Conservation (phyloP, 1,140 invertebrate genomes). For the Chironomus striatipennis region DNA sequence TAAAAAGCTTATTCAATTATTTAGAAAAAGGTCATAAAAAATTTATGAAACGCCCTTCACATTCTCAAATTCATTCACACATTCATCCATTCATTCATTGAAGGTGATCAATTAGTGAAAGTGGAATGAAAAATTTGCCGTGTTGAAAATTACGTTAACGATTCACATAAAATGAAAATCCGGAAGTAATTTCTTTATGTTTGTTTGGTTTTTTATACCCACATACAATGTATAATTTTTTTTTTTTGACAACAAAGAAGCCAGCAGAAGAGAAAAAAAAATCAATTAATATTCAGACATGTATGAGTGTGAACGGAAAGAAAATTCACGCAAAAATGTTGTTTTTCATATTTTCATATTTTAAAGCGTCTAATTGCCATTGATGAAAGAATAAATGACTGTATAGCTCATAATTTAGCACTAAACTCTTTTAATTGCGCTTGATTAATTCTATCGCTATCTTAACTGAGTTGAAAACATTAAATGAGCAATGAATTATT, state of each 20-base stretch:
- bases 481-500: too few species aligned
- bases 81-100: not conserved
- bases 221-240: not conserved
- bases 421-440: too few species aligned
- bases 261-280: not conserved
- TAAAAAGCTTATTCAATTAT: too few species aligned
- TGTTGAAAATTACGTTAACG: not conserved
- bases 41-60: too few species aligned
- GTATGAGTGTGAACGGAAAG: not conserved
- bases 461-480: too few species aligned
- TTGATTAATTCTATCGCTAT: too few species aligned
- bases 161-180: not conserved
- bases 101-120: not conserved
- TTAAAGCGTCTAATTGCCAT: too few species aligned
- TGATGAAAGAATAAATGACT: too few species aligned
- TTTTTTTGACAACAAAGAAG: not conserved
- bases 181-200: conserved; percentile 8
- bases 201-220: not conserved
- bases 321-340: not conserved
- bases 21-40: too few species aligned
- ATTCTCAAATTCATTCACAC: too few species aligned
- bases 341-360: too few species aligned
- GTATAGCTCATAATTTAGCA: too few species aligned
- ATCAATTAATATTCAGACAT: not conserved
- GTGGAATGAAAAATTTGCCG: not conserved